Evolutionary conservation across 1,140 invertebrate genomes (phyloP).

Genomic region (Ooceraea biroi): DNA sequence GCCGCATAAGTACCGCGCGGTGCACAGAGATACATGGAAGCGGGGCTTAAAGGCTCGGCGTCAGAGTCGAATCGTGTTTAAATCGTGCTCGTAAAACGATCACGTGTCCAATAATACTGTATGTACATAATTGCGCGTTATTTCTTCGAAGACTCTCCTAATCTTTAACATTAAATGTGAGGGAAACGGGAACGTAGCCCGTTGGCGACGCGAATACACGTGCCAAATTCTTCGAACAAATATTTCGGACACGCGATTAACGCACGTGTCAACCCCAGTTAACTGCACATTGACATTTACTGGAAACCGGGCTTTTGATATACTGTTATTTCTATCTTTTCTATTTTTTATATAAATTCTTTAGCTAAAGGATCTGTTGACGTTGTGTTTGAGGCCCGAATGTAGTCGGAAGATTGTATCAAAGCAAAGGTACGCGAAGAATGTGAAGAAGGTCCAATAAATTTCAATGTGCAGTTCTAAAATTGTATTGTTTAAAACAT

Average conservation of each 20-base stretch:
- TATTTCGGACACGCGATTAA: slow-evolving; percentile 7
- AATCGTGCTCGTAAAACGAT: slow-evolving; percentile 16
- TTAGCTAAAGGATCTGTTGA: slow-evolving; percentile 7
- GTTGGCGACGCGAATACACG: slow-evolving; percentile 32
- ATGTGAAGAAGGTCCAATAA: background rate
- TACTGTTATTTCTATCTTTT: background rate
- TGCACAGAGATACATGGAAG: slow-evolving; percentile 38
- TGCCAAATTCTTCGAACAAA: slow-evolving; percentile 67
- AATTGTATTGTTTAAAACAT: slow-evolving; percentile 32
- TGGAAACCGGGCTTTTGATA: background rate
- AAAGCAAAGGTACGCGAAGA: background rate
- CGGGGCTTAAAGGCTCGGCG: slow-evolving; percentile 51
- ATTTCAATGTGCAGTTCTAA: slow-evolving; percentile 15
- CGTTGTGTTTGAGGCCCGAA: background rate
- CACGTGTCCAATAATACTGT: slow-evolving; percentile 17
- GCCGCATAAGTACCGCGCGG: background rate
- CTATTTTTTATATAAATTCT: slow-evolving; percentile 9
- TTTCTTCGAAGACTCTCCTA: slow-evolving; percentile 14
- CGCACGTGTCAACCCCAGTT: slow-evolving; percentile 15
- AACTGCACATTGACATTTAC: slow-evolving; percentile 42
- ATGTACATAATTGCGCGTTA: slow-evolving; percentile 42
- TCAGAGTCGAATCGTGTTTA: slow-evolving; percentile 34
- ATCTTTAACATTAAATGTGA: slow-evolving; percentile 30
- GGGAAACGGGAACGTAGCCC: background rate
- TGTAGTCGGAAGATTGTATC: background rate